Evolutionary conservation across 1,140 invertebrate species (phyloP), one percentile per base, ranked within the genome.

Genomic region (Elymnias hypermnestra): DNA sequence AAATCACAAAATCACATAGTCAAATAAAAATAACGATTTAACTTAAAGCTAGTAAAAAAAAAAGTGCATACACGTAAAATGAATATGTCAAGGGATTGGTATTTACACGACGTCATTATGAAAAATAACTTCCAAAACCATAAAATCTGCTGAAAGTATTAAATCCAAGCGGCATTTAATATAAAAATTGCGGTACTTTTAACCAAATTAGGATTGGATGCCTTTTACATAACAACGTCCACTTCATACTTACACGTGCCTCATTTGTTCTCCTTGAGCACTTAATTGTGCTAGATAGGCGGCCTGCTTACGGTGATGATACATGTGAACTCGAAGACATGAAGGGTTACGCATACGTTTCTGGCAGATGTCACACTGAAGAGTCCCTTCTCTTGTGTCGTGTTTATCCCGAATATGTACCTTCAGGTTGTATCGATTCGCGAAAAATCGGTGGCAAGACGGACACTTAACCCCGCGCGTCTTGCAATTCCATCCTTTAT

Each of bases 341-440:
- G 88, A 89, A 17, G 83, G 87, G 53, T 90, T 90, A 8, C 88
- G 67, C 88, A 89, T 89, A 5, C 82, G 76, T 54, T 89, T 89
- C 45, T 88, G 87, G 53, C 89, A 90, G 29, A 89, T 82, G 18
- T 86, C 74, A 70, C 89, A 90, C 48, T 88, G 85, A 10, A 89
- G 63, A 2, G 83, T 83, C 10, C 81, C 83, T 47, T 86, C 85
- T 39, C 86, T 77, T 0, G 82, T 87, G 63, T 88, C 88, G 54
- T 89, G 89, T 58, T 89, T 89, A 63, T 90, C 89, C 2, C 88
- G 74, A 38, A 89, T 86, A 63, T 90, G 89, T n/a, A 89, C 87
- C 63, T 89, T 89, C 53, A 90, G 58, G 63, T 89, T 90, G 75
- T 89, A 89, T 7, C 88, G 86, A 66, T 89, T 90, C n/a, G 88